Evolutionary conservation across 2,113 vertebrate genomes (phyloP).

Genomic region (Pipra filicauda): DNA sequence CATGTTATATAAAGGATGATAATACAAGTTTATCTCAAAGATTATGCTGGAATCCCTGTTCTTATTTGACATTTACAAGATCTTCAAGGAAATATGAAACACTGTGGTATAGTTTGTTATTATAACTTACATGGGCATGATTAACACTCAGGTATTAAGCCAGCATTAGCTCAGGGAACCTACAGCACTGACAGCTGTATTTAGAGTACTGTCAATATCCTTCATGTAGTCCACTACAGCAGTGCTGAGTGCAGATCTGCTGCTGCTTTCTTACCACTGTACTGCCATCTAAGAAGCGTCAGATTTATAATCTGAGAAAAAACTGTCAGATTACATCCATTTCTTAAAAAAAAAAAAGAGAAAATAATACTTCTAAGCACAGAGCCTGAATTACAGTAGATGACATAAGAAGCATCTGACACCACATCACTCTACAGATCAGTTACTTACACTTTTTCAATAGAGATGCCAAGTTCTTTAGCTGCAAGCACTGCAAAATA

Average conservation of each 20-base stretch:
- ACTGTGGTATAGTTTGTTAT: background rate
- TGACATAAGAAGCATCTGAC: background rate
- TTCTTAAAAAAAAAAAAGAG: background rate
- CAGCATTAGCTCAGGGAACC: background rate
- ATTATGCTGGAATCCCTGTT: background rate
- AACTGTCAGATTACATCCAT: background rate
- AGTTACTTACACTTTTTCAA: constrained; percentile 87
- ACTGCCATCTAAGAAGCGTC: background rate
- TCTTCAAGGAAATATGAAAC: background rate
- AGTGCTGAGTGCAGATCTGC: background rate
- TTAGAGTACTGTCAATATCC: background rate
- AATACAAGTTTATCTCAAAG: background rate
- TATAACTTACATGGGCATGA: background rate
- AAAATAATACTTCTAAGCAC: background rate
- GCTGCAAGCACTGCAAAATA: constrained; percentile 90
- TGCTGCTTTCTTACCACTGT: background rate
- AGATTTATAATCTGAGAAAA: background rate
- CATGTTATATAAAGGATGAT: background rate
- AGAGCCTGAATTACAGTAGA: background rate
- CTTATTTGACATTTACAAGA: background rate
- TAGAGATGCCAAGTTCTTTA: constrained; percentile 84
- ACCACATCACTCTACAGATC: background rate
- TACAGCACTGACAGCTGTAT: background rate
- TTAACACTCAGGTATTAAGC: background rate
- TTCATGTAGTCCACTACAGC: background rate